Evolutionary conservation across 1,140 invertebrate species (phyloP).

Genomic region (Aporrectodea caliginosa): DNA sequence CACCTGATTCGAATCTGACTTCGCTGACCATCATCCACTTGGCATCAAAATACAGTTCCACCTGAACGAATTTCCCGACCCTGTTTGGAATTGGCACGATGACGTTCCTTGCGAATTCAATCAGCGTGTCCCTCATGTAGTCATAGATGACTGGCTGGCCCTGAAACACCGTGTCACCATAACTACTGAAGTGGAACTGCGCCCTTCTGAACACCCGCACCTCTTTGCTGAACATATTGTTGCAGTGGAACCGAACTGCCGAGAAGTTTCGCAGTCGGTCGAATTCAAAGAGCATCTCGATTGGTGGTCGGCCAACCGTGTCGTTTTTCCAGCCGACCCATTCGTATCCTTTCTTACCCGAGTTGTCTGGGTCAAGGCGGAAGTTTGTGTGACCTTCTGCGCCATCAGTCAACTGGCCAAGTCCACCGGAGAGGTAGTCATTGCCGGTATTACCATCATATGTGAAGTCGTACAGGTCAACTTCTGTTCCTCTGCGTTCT

Average conservation of each 20-base stretch:
- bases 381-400: conserved; percentile 67
- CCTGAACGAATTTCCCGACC: conserved; percentile 74
- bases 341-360: conserved; percentile 64
- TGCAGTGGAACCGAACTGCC: conserved; percentile 73
- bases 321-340: conserved; percentile 93
- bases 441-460: conserved; percentile 54
- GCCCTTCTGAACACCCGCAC: conserved; percentile 64
- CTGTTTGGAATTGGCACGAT: conserved; percentile 77
- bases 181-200: conserved; percentile 75
- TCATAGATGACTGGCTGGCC: conserved; percentile 62
- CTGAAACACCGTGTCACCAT: conserved; percentile 50
- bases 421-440: conserved; percentile 64
- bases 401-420: conserved; percentile 86
- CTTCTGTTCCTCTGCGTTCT: conserved; percentile 66
- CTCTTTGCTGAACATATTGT: conserved; percentile 67
- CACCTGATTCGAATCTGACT: conserved; percentile 59
- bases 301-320: conserved; percentile 35
- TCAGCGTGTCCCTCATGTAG: conserved; percentile 75
- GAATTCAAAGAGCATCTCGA: conserved; percentile 71
- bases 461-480: conserved; percentile 65
- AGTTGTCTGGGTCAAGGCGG: conserved; percentile 65
- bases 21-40: conserved; percentile 88
- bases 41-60: conserved; percentile 74
- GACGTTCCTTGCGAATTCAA: conserved; percentile 76
- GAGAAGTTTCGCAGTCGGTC: conserved; percentile 81